Base-by-base conservation (phyloP, 2,113 vertebrate species). In the Otolemur garnettii region DNA sequence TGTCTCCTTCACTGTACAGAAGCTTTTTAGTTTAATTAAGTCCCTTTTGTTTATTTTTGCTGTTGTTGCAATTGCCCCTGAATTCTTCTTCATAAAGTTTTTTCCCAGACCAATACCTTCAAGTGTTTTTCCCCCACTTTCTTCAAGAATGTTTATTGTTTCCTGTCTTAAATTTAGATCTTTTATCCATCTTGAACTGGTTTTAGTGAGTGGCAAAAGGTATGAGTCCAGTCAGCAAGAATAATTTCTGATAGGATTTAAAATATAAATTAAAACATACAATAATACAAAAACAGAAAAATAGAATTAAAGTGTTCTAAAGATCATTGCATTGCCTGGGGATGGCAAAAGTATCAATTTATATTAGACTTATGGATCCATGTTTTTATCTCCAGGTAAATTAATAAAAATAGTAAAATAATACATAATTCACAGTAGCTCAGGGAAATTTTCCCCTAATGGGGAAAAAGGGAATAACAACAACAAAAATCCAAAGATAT, bases 371-470 rank as follows among this genome's bases (percentile, higher is more conserved):
- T 28, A 2, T 30, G 55, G 28, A 57, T 50, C 28, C 19, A 24
- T 93, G 24, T 72, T 91, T 91, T 91, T 78, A 38, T 72, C 82
- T 87, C 62, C 72, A 88, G 93, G 77, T 53, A 96, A 90, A 81
- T 35, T 45, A 85, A 42, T 72, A 64, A 64, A 33, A 75, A 72
- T 57, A 35, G 69, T 71, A 66, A 86, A 93, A 87, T 78, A 88
- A 59, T 60, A 38, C 10, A 74, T 57, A 87, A 92, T n/a, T 83
- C 78, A 93, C 35, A 86, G 69, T 7, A 50, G 45, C 45, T 50
- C 9, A 50, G 45, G 45, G 45, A 50, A 50, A 7, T 50, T 50
- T 50, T 50, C 35, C 75, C 69, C 68, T 53, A 66, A 42, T 13
- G 17, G 50, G 91, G 62, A 91, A 91, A 83, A 68, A 33, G 7